Base-by-base conservation (phyloP, 2,888 invertebrate species). In the Ephialtes manifestator region DNA sequence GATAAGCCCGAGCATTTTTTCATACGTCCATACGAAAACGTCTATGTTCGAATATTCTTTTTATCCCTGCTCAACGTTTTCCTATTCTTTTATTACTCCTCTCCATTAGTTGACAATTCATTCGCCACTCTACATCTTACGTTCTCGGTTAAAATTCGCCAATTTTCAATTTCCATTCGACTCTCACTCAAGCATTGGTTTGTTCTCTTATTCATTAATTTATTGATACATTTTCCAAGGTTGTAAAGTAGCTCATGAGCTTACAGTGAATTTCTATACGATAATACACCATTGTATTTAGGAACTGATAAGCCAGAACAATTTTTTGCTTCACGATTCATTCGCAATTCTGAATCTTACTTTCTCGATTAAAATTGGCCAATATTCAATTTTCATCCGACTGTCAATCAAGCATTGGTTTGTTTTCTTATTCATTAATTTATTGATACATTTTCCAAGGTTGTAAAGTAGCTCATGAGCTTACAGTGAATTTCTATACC, bases 31-130 rank as follows among this genome's bases (percentile, higher is more conserved):
- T n/a, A n/a, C n/a, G n/a, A n/a, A n/a, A n/a, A n/a, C n/a, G n/a
- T n/a, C n/a, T n/a, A n/a, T n/a, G n/a, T n/a, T 90, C 90, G 88
- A 91, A 92, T 91, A 86, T 81, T 83, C 60, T 77, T 83, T 71
- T 81, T 63, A 77, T 80, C 76, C 77, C 67, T n/a, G 11, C 58
- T 70, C 43, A 75, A 46, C 72, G 51, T 43, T 80, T 53, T 35
- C n/a, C 48, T 65, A 58, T 70, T 76, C 65, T 74, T 79, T 20
- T 7, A 7, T 28, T 24, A 2, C 24, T 65, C 11, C 51, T 8
- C 31, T 55, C 58, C n/a, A n/a, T 18, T 20, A 39, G 8, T 71
- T 81, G 46, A 48, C 43, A 48, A 79, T 81, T 15, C 20, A 13
- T 31, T 68, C 18, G 48, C 35, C 48, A 35, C 15, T 24, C 13